Conservation (phyloP, 2,888 invertebrate species). For the Atherix ibis region DNA sequence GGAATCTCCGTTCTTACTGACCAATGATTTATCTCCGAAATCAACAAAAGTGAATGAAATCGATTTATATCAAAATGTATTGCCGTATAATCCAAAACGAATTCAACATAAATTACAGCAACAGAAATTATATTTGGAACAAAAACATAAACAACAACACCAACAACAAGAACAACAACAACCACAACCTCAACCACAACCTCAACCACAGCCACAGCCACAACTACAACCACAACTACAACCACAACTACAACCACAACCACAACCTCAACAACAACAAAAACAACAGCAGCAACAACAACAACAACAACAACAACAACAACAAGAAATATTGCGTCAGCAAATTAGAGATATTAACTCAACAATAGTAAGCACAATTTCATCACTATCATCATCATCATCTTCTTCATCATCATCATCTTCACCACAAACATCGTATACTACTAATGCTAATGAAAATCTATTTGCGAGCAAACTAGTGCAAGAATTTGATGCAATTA, state of each 20-base stretch:
- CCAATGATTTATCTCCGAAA: constrained; percentile 16
- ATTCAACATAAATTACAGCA: not conserved
- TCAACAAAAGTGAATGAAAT: constrained; percentile 16
- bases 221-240: too few species aligned
- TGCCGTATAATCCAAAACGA: not conserved
- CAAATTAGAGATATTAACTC: constrained; percentile 9
- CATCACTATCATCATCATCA: constrained; percentile 12
- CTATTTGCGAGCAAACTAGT: constrained; percentile 17
- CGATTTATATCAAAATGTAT: not conserved
- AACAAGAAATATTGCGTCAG: constrained; percentile 2
- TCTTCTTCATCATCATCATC: constrained; percentile 14
- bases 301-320: too few species aligned
- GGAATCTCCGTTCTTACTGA: constrained; percentile 36
- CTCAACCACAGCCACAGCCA: too few species aligned
- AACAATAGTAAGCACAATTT: too few species aligned
- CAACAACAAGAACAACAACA: too few species aligned
- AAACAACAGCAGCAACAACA: too few species aligned
- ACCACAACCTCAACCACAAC: too few species aligned
- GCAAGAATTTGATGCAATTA: constrained; percentile 21
- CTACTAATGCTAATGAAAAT: constrained; percentile 12
- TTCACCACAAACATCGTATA: constrained; percentile 10
- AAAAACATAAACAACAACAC: constrained; percentile 13
- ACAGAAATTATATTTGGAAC: not conserved
- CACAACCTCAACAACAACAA: too few species aligned
- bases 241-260: too few species aligned